Evolutionary conservation across 2,113 vertebrate genomes (phyloP), one percentile per base, ranked within the genome.

Genomic region (Planiliza haematocheilus): DNA sequence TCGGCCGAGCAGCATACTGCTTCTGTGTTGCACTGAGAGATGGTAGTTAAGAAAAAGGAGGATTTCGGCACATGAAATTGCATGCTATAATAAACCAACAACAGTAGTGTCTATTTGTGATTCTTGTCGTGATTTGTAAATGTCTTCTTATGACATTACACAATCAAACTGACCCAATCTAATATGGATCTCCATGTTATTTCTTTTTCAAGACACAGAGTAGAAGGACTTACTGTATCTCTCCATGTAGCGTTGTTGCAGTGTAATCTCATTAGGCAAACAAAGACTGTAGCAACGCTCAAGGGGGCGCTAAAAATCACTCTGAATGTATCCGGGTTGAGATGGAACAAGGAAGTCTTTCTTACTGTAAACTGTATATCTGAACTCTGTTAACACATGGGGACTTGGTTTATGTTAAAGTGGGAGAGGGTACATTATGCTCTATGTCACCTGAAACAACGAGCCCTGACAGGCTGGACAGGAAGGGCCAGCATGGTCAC

Each of bases 51-150:
- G 63, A 84, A 64, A 83, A 71, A 90, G 85, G 71, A 92, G 92
- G 94, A 93, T 62, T 95, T 95, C 92, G 94, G 95, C 95, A 96
- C 94, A 93, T 95, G 94, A 95, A 93, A 94, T 94, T 96, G 97
- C 97, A 97, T 98, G 97, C 95, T 94, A 93, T 89, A 95, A 96
- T 96, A 93, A 98, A 92, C 18, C 92, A 94, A 95, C 93, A 91
- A 78, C 59, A 79, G 86, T 74, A 67, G 59, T 41, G 8, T 17
- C 10, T 59, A 11, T 42, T 38, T 81, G 73, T 69, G 66, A 52
- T 21, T 75, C 43, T 52, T 85, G 67, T 78, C 42, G 7, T 84
- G 10, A 49, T 78, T 75, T 64, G 21, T 59, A 16, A 48, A 10
- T 39, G 7, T 59, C 1, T 3, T 39, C 10, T 24, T 21, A 14